Percentiles rank a stretch among this genome's conserved stretches.
phyloP scores from a whole-genome alignment of 2,113 vertebrate genomes.

The Chlorocebus sabaeus region DNA sequence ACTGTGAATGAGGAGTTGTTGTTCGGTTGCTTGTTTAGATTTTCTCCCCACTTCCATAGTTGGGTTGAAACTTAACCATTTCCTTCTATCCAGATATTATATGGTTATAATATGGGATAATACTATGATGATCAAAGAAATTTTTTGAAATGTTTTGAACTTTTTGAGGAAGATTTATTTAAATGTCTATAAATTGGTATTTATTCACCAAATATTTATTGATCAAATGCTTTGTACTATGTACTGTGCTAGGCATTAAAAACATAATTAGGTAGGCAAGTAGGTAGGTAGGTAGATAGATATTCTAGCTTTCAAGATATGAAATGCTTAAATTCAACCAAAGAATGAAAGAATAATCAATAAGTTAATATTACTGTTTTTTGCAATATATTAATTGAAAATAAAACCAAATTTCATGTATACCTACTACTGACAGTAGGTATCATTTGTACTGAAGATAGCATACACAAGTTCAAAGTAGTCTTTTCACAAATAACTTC shows the following conservation, averaged over 20 bases:
- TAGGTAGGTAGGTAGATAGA: background rate
- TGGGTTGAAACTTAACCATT: background rate
- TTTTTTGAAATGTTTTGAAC: constrained; percentile 32
- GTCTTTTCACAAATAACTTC: background rate
- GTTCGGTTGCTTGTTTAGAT: background rate
- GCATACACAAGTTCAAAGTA: background rate
- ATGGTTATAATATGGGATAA: background rate
- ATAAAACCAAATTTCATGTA: background rate
- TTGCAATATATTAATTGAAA: background rate
- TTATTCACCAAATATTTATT: background rate
- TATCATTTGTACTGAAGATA: background rate
- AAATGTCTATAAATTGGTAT: background rate
- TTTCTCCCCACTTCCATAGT: background rate
- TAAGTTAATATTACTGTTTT: constrained; percentile 1
- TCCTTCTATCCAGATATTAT: background rate
- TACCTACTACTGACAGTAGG: background rate
- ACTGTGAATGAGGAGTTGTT: background rate
- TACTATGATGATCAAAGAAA: background rate
- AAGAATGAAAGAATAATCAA: background rate
- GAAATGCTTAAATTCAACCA: background rate
- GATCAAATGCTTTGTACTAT: background rate
- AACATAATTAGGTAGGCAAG: background rate
- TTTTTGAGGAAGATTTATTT: background rate
- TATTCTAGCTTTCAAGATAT: background rate
- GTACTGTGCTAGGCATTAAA: background rate